Percentiles rank a stretch among this genome's conserved stretches.
phyloP scores from a whole-genome alignment of 2,797 vertebrate genomes.

The Benthosema pterotum region DNA sequence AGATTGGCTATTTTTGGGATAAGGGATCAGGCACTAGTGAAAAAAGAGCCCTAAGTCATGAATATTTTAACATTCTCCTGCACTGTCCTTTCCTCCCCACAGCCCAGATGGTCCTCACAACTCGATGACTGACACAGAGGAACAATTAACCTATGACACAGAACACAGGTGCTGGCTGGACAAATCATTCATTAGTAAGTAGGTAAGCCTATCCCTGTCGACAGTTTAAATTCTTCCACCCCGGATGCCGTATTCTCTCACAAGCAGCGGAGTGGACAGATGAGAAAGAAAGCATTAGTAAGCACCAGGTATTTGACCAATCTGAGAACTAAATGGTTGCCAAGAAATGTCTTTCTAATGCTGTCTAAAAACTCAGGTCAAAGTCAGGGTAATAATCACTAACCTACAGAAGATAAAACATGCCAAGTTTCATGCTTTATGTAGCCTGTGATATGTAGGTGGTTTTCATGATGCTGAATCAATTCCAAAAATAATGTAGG shows the following conservation, averaged over 20 bases:
- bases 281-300: slow-evolving; percentile 35
- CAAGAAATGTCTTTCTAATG: slow-evolving; percentile 4
- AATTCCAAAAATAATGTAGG: too few relatives aligned
- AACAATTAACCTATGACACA: slow-evolving; percentile 47
- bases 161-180: slow-evolving; percentile 47
- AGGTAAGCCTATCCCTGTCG: slow-evolving; percentile 54
- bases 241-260: slow-evolving; percentile 7
- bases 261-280: slow-evolving; percentile 31
- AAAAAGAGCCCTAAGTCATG: slow-evolving; percentile 19
- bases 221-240: slow-evolving; percentile 42
- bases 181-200: slow-evolving; percentile 57
- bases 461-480: too few relatives aligned
- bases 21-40: too few relatives aligned
- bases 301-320: too few relatives aligned
- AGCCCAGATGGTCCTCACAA: slow-evolving; percentile 59
- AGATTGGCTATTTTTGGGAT: too few relatives aligned
- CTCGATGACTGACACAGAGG: slow-evolving; percentile 9
- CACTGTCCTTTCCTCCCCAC: slow-evolving; percentile 35
- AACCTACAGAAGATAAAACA: too few relatives aligned
- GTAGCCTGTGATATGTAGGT: too few relatives aligned
- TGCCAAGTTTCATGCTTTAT: too few relatives aligned
- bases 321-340: too few relatives aligned
- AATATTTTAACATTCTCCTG: slow-evolving; percentile 47
- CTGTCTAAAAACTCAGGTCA: too few relatives aligned
- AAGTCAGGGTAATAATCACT: too few relatives aligned